Evolutionary conservation across 2,113 vertebrate genomes (phyloP).

Genomic region (Maccullochella peelii): DNA sequence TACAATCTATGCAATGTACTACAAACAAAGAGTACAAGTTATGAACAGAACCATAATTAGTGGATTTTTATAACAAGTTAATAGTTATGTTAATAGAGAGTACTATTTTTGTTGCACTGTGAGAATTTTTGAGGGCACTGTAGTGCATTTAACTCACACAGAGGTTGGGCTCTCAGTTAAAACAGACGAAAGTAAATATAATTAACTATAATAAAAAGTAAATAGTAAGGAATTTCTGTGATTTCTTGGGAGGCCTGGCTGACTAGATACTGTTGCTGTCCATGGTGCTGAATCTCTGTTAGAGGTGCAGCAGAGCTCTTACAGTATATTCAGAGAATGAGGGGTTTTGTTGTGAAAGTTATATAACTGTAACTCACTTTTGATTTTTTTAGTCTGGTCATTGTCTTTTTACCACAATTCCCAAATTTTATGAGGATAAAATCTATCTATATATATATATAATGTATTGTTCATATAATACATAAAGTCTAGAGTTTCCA

Average conservation of each 20-base stretch:
- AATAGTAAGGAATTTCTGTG: neutral
- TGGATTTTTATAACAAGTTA: neutral
- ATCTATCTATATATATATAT: no score
- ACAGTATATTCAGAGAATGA: no score
- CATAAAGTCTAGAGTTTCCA: neutral
- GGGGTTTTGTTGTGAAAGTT: neutral
- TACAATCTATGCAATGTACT: no score
- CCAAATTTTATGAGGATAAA: no score
- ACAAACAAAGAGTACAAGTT: no score
- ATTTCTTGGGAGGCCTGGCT: neutral
- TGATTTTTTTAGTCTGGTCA: neutral
- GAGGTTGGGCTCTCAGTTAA: neutral
- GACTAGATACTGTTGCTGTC: slow-evolving; percentile 31
- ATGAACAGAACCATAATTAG: neutral
- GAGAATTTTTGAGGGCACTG: neutral
- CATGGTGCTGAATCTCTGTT: slow-evolving; percentile 57
- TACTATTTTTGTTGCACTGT: neutral
- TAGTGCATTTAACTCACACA: neutral
- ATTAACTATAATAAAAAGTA: neutral
- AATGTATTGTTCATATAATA: no score
- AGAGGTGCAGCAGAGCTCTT: neutral
- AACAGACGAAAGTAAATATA: neutral
- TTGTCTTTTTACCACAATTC: neutral
- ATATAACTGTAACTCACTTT: neutral
- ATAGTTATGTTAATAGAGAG: neutral